Evolutionary conservation across 2,888 invertebrate species (phyloP).

Genomic region (Synanthedon formicaeformis): DNA sequence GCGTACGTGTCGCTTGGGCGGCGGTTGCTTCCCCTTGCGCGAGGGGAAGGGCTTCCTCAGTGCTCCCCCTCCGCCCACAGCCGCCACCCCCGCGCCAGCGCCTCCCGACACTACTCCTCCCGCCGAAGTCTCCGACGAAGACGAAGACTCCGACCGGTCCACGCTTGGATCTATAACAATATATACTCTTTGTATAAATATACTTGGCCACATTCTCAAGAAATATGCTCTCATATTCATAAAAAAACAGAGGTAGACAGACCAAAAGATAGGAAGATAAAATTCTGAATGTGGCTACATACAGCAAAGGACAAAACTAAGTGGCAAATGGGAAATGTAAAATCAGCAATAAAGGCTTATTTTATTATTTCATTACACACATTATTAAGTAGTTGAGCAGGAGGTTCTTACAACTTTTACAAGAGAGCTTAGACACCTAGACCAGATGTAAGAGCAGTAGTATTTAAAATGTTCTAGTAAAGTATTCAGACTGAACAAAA

Average conservation of each 20-base stretch:
- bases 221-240: background rate
- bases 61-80: slow-evolving; percentile 56
- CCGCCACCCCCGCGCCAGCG: slow-evolving; percentile 48
- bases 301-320: too few species aligned
- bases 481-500: too few species aligned
- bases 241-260: background rate
- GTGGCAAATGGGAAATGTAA: too few species aligned
- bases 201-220: background rate
- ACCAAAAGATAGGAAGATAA: too few species aligned
- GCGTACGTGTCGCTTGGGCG: slow-evolving; percentile 79
- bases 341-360: too few species aligned
- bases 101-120: slow-evolving; percentile 57
- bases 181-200: background rate
- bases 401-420: too few species aligned
- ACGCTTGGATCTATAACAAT: slow-evolving; percentile 54
- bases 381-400: too few species aligned
- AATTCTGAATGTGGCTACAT: too few species aligned
- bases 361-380: too few species aligned
- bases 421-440: too few species aligned
- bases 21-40: slow-evolving; percentile 75
- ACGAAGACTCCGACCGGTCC: slow-evolving; percentile 81
- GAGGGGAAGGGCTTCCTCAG: slow-evolving; percentile 74
- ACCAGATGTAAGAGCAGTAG: too few species aligned
- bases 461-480: too few species aligned
- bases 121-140: slow-evolving; percentile 82